phyloP scores from a whole-genome alignment of 2,888 invertebrate species.

The Heliconius erato region DNA sequence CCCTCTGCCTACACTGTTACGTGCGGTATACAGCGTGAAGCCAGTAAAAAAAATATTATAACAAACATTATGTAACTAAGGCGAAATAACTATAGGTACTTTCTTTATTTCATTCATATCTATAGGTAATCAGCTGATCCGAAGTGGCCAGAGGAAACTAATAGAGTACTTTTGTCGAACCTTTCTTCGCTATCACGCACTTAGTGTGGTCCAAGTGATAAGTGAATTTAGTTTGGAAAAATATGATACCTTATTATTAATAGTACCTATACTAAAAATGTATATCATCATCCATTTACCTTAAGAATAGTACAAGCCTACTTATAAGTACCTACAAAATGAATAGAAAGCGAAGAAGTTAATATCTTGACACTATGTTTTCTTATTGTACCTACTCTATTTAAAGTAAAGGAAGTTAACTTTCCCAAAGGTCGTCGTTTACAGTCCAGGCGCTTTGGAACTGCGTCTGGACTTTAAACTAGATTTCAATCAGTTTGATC shows the following conservation, averaged over 20 bases:
- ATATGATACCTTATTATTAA: background rate
- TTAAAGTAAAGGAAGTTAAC: too few relatives aligned
- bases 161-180: slow-evolving; percentile 16
- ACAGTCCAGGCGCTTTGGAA: too few relatives aligned
- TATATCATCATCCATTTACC: background rate
- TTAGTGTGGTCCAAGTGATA: slow-evolving; percentile 25
- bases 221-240: background rate
- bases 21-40: too few relatives aligned
- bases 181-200: slow-evolving; percentile 26
- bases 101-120: background rate
- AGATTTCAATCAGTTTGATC: background rate
- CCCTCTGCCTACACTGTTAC: too few relatives aligned
- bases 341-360: background rate
- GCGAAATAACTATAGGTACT: background rate
- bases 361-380: background rate
- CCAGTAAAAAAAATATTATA: background rate
- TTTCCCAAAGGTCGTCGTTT: too few relatives aligned
- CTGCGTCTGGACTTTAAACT: too few relatives aligned
- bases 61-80: background rate
- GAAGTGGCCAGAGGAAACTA: slow-evolving; percentile 21
- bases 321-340: background rate
- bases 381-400: background rate
- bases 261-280: background rate
- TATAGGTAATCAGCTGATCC: slow-evolving; percentile 15
- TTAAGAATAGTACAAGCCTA: background rate